Base-by-base conservation (phyloP, 2,888 invertebrate species). In the Drosophila subquinaria region DNA sequence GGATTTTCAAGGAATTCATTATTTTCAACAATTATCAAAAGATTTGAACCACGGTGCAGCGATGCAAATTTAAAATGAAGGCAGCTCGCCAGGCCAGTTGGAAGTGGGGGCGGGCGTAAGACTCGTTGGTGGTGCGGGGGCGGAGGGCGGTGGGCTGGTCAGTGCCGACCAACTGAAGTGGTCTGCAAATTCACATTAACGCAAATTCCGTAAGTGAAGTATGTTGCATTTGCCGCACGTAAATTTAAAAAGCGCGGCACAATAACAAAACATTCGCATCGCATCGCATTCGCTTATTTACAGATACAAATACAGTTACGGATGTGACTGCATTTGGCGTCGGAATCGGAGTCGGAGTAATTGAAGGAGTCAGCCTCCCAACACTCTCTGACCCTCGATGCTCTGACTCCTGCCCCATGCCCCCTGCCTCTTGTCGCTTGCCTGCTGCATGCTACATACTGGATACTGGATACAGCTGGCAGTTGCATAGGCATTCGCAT, bases 211-310 rank as follows among this genome's bases (percentile, higher is more conserved):
- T 76, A 90, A 90, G 88, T 88, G 91, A 81, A 88, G 83, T 82
- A 90, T 88, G 85, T 88, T 89, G 82, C 83, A 90, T 90, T 90
- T 90, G 85, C 90, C 80, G 87, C 79, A 90, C 89, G 87, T 90
- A 90, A 88, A 90, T 90, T 90, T 84, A 75, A 85, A 88, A 86
- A 86, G 76, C 86, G 87, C 81, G 80, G 79, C 81, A 76, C 86
- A 85, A 88, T 82, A 86, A 85, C 84, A 87, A 87, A 89, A 89
- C 84, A 87, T 69, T 74, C 61, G 53, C 55, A 43, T 56, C 61
- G 53, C 55, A 43, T 56, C 65, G 71, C 73, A 51, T 65, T 40
- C 71, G 76, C 82, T 81, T 81, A 88, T 80, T 74, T 55, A 70
- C 60, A 52, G 33, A 69, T 43, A 69, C 69, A 63, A 35, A 60